Conservation (phyloP, 2,888 invertebrate species). For the Cephus runcator region DNA sequence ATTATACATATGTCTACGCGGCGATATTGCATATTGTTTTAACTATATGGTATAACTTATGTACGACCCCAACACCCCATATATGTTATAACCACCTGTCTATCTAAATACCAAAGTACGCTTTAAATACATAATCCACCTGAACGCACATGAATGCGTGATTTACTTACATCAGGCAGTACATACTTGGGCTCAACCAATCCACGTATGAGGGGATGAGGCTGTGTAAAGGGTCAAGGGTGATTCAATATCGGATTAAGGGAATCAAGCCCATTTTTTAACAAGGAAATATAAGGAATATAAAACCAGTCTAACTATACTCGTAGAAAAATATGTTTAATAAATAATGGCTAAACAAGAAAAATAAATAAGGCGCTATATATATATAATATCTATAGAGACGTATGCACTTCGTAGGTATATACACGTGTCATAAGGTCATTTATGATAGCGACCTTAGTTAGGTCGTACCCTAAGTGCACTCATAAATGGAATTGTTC, state of each 20-base stretch:
- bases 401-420: slow-evolving; percentile 42
- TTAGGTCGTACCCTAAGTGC: background rate
- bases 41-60: no score
- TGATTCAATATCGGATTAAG: background rate
- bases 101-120: slow-evolving; percentile 43
- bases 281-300: no score
- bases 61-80: background rate
- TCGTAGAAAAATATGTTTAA: slow-evolving; percentile 62
- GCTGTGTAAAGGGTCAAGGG: background rate
- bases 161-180: background rate
- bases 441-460: no score
- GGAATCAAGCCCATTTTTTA: no score
- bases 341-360: slow-evolving; percentile 58
- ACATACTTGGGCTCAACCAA: background rate
- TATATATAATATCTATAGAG: slow-evolving; percentile 14
- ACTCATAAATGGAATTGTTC: no score
- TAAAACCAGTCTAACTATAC: background rate
- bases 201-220: slow-evolving; percentile 3
- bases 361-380: slow-evolving; percentile 50
- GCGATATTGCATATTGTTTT: no score
- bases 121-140: background rate
- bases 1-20: no score
- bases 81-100: slow-evolving; percentile 20
- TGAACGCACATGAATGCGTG: background rate
- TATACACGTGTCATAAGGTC: slow-evolving; percentile 38